phyloP scores from a whole-genome alignment of 1,140 invertebrate species.

The Tachypleus tridentatus region DNA sequence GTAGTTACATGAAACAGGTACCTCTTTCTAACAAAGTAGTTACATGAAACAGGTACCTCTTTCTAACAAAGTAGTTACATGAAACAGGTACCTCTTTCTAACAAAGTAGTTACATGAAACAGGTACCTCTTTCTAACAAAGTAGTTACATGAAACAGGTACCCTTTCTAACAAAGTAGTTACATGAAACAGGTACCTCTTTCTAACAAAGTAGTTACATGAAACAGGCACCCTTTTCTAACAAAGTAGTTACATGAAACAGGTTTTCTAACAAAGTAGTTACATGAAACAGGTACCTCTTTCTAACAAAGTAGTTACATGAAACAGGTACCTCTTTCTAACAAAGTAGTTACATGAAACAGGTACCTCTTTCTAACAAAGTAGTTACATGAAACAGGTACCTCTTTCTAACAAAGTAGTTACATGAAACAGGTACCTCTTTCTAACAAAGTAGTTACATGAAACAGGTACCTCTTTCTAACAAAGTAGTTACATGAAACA shows the following conservation, averaged over 20 bases:
- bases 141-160: slow-evolving; percentile 10
- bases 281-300: slow-evolving; percentile 36
- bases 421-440: slow-evolving; percentile 36
- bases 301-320: slow-evolving; percentile 7
- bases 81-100: slow-evolving; percentile 38
- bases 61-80: slow-evolving; percentile 8
- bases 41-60: slow-evolving; percentile 35
- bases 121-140: slow-evolving; percentile 39
- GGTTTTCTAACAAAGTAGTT: not conserved
- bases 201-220: slow-evolving; percentile 7
- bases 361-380: slow-evolving; percentile 38
- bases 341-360: slow-evolving; percentile 8
- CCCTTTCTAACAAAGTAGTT: slow-evolving; percentile 1
- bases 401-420: slow-evolving; percentile 38
- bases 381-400: slow-evolving; percentile 11
- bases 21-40: slow-evolving; percentile 38
- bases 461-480: slow-evolving; percentile 39
- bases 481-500: slow-evolving; percentile 8
- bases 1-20: slow-evolving; percentile 10
- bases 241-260: slow-evolving; percentile 8
- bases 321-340: slow-evolving; percentile 39
- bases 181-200: slow-evolving; percentile 36
- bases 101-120: slow-evolving; percentile 8
- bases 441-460: slow-evolving; percentile 7
- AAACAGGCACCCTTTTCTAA: slow-evolving; percentile 10